Evolutionary conservation across 1,140 invertebrate genomes (phyloP).

Genomic region (Agrilus planipennis): DNA sequence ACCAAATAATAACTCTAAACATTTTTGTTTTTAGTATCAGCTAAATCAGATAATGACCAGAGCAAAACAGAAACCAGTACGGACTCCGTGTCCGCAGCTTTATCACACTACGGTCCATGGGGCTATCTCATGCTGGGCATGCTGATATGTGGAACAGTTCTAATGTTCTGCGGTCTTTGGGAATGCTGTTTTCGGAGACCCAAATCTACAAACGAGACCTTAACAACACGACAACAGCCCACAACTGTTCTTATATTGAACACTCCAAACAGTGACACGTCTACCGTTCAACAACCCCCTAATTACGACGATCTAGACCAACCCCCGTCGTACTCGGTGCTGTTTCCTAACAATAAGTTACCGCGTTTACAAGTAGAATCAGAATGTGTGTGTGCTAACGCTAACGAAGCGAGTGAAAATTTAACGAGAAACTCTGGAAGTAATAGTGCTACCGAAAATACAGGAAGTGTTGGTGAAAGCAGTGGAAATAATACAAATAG

Average conservation of each 20-base stretch:
- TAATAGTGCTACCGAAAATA: not conserved
- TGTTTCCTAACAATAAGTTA: conserved; percentile 27
- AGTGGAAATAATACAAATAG: not conserved
- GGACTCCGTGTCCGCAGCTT: conserved; percentile 34
- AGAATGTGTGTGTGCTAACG: not conserved
- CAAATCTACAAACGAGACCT: conserved; percentile 25
- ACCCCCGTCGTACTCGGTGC: conserved; percentile 30
- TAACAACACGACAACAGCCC: conserved; percentile 11
- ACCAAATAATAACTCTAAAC: no score
- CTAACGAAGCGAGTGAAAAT: not conserved
- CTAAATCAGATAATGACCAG: no score
- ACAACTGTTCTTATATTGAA: conserved; percentile 22
- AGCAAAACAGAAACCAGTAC: no score
- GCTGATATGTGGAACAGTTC: conserved; percentile 47
- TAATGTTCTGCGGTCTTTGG: conserved; percentile 52
- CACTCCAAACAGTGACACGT: conserved; percentile 11
- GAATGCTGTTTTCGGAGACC: conserved; percentile 34
- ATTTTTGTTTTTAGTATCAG: no score
- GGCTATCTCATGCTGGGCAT: conserved; percentile 51
- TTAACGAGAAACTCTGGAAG: not conserved
- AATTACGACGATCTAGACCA: conserved; percentile 35
- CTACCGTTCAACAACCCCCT: conserved; percentile 19
- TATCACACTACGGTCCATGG: conserved; percentile 51
- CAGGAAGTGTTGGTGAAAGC: not conserved
- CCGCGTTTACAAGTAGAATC: not conserved